A percentile compares a stretch with the other conserved stretches of the same genome.
Conservation (phyloP, 2,888 invertebrate species). For the Hemaris fuciformis region DNA sequence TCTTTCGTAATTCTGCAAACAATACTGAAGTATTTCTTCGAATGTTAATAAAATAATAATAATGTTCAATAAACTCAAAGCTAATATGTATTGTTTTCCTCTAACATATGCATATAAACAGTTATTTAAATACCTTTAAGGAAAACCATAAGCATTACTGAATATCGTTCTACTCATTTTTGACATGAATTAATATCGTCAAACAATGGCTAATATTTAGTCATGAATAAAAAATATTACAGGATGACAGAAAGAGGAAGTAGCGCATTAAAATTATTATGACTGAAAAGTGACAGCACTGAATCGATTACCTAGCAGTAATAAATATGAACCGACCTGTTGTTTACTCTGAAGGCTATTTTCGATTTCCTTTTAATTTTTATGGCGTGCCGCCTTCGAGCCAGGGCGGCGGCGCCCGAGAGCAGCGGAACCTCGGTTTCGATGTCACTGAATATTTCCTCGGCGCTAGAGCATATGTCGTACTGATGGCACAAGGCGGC, state of each 20-base stretch:
- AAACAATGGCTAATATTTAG: background rate
- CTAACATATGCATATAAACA: no score
- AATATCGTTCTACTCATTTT: no score
- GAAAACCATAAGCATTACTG: no score
- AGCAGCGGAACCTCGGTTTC: slow-evolving; percentile 62
- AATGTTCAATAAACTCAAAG: no score
- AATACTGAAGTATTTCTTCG: no score
- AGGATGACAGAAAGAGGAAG: background rate
- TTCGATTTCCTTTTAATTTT: slow-evolving; percentile 71
- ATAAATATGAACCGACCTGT: slow-evolving; percentile 52
- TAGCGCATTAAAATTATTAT: no score
- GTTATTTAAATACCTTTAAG: no score
- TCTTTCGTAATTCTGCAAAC: no score
- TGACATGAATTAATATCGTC: no score
- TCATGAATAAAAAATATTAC: background rate
- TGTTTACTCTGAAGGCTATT: slow-evolving; percentile 66
- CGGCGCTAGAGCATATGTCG: slow-evolving; percentile 42
- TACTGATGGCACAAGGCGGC: slow-evolving; percentile 27
- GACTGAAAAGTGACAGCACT: no score
- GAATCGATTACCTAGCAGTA: background rate
- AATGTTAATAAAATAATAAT: no score
- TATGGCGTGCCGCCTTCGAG: slow-evolving; percentile 73
- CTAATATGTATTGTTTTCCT: no score
- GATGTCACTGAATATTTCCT: slow-evolving; percentile 46
- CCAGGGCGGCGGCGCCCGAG: slow-evolving; percentile 69